phyloP scores from a whole-genome alignment of 2,888 invertebrate genomes.

The Hirtodrosophila confusa region DNA sequence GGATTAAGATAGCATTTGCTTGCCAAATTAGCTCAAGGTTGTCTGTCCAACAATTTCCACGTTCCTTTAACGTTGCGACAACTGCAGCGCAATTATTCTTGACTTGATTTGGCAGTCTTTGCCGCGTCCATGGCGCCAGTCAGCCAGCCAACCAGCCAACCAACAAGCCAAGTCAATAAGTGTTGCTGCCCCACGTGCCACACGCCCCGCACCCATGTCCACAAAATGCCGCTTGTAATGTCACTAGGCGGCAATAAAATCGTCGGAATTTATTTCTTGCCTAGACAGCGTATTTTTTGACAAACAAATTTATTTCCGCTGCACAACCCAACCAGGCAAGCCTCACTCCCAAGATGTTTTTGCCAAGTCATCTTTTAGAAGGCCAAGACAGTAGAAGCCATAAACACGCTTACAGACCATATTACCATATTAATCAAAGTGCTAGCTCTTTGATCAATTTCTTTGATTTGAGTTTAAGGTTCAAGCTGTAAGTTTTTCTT shows the following conservation, averaged over 20 bases:
- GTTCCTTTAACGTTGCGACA: slow-evolving; percentile 56
- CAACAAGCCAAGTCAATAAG: slow-evolving; percentile 38
- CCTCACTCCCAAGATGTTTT: too few species aligned
- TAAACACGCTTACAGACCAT: too few species aligned
- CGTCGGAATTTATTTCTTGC: slow-evolving; percentile 66
- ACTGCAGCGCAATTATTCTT: slow-evolving; percentile 76
- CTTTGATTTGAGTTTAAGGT: too few species aligned
- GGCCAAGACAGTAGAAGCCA: too few species aligned
- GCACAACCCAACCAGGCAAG: slow-evolving; percentile 23
- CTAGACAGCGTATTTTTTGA: slow-evolving; percentile 50
- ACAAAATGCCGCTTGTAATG: slow-evolving; percentile 66
- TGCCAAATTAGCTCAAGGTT: slow-evolving; percentile 80
- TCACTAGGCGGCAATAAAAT: slow-evolving; percentile 74
- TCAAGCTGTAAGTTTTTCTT: too few species aligned
- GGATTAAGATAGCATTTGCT: slow-evolving; percentile 25
- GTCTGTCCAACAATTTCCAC: slow-evolving; percentile 60
- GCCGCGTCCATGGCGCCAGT: slow-evolving; percentile 59
- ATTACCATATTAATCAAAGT: too few species aligned
- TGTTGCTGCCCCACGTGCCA: slow-evolving; percentile 1
- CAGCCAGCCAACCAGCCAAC: slow-evolving; percentile 31
- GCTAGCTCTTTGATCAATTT: too few species aligned
- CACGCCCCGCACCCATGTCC: slow-evolving; percentile 1
- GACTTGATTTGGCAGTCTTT: slow-evolving; percentile 65
- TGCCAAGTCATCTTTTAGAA: too few species aligned
- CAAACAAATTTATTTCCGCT: slow-evolving; percentile 70